Percentiles rank a stretch among this genome's conserved stretches.
phyloP scores from a whole-genome alignment of 2,797 vertebrate species.

The Synaphobranchus kaupii region DNA sequence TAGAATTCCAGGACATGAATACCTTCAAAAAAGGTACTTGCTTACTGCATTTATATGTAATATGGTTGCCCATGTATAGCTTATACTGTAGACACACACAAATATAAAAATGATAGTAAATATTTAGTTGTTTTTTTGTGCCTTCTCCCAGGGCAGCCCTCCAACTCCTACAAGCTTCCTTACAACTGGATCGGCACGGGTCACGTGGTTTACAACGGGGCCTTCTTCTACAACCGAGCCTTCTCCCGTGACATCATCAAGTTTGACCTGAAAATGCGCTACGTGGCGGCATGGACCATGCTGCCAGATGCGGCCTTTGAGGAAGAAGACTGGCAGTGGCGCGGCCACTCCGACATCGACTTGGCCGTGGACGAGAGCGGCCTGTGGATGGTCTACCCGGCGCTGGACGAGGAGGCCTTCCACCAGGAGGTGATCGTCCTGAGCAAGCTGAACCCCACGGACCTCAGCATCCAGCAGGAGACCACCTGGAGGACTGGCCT shows the following conservation, averaged over 20 bases:
- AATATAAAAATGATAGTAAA: background rate
- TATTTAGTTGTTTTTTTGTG: background rate
- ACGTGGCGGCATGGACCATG: constrained; percentile 87
- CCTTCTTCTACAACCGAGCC: constrained; percentile 93
- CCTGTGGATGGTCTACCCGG: constrained; percentile 90
- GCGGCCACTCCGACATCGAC: constrained; percentile 82
- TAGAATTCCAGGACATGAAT: constrained; percentile 89
- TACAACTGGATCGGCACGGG: constrained; percentile 93
- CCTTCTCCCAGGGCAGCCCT: constrained; percentile 77
- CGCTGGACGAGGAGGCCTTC: constrained; percentile 86
- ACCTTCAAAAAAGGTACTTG: constrained; percentile 86
- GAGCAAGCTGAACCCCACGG: constrained; percentile 79
- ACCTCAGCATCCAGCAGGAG: constrained; percentile 84
- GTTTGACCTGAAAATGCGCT: constrained; percentile 86
- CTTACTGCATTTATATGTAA: background rate
- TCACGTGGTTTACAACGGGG: constrained; percentile 85
- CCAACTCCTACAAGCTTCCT: constrained; percentile 91
- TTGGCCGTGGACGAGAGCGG: constrained; percentile 91
- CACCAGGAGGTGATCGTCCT: constrained; percentile 90
- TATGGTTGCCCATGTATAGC: background rate
- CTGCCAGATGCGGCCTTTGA: constrained; percentile 85
- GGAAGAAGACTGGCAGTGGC: constrained; percentile 76
- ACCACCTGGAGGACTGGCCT: constrained; percentile 89
- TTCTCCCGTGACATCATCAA: constrained; percentile 92
- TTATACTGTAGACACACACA: constrained; percentile 9